These are phyloP conservation scores for Dexiosoma caninum DNA, from an alignment of 2,888 invertebrate genomes.

Conservation along the genomic window DNA sequence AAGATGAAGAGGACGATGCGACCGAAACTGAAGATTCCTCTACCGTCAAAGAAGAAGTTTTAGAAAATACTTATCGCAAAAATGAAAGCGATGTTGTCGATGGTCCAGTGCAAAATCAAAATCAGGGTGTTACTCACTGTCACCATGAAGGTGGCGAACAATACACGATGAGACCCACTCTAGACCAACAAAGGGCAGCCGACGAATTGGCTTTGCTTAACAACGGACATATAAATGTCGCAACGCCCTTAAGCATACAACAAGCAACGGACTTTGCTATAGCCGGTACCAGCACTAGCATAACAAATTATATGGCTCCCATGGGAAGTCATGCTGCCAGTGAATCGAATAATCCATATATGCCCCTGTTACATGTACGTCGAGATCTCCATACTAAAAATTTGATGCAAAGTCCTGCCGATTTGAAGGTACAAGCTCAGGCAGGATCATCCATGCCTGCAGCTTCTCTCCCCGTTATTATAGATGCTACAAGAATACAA, in stretches of 20 bases:
- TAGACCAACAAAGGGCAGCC: conserved; percentile 75
- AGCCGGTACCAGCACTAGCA: conserved; percentile 57
- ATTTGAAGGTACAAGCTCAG: conserved; percentile 66
- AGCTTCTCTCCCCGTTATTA: conserved; percentile 33
- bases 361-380: conserved; percentile 85
- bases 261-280: conserved; percentile 64
- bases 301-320: conserved; percentile 63
- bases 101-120: conserved; percentile 51
- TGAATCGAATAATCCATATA: conserved; percentile 74
- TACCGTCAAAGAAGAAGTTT: conserved; percentile 56
- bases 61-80: conserved; percentile 46
- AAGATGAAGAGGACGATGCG: conserved; percentile 46
- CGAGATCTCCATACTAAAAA: conserved; percentile 83
- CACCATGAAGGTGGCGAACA: conserved; percentile 82
- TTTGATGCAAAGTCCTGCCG: conserved; percentile 55
- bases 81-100: conserved; percentile 51
- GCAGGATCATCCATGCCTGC: conserved; percentile 66
- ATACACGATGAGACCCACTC: conserved; percentile 87
- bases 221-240: background rate
- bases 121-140: conserved; percentile 83
- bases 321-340: conserved; percentile 57
- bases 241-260: conserved; percentile 19
- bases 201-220: conserved; percentile 64
- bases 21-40: conserved; percentile 63
- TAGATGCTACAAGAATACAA: conserved; percentile 51